Conservation (phyloP, 2,888 invertebrate species). For the Dasysyrphus tricinctus region DNA sequence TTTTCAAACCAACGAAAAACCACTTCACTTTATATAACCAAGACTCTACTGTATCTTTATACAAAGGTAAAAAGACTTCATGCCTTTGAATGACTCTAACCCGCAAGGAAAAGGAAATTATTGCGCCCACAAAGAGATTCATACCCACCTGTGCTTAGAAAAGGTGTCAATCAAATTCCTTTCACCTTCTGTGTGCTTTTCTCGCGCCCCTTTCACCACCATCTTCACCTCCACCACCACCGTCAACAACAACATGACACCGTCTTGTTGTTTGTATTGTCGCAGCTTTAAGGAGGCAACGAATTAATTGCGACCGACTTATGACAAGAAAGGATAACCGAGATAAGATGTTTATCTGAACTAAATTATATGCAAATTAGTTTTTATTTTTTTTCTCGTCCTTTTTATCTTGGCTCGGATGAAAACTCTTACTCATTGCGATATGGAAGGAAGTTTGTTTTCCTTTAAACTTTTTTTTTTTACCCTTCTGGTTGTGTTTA, state of each 20-base stretch:
- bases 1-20: neutral
- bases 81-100: conserved; percentile 15
- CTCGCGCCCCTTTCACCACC: neutral
- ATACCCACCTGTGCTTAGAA: conserved; percentile 23
- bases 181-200: conserved; percentile 63
- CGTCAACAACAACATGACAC: neutral
- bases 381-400: conserved; percentile 48
- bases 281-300: conserved; percentile 58
- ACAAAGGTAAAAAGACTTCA: neutral
- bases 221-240: neutral
- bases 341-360: conserved; percentile 76
- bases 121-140: conserved; percentile 28
- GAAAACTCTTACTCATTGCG: conserved; percentile 59
- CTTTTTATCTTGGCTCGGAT: conserved; percentile 34
- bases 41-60: conserved; percentile 32
- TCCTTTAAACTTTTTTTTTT: conserved; percentile 39
- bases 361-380: conserved; percentile 75
- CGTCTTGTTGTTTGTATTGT: conserved; percentile 31
- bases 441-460: conserved; percentile 70
- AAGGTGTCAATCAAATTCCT: conserved; percentile 75
- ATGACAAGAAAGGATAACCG: conserved; percentile 74
- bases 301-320: conserved; percentile 74
- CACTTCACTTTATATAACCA: neutral
- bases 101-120: conserved; percentile 44
- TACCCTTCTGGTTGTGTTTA: conserved; percentile 43